Evolutionary conservation across 2,888 invertebrate species (phyloP), one percentile per base, ranked within the genome.

Genomic region (Lysandra bellargus): DNA sequence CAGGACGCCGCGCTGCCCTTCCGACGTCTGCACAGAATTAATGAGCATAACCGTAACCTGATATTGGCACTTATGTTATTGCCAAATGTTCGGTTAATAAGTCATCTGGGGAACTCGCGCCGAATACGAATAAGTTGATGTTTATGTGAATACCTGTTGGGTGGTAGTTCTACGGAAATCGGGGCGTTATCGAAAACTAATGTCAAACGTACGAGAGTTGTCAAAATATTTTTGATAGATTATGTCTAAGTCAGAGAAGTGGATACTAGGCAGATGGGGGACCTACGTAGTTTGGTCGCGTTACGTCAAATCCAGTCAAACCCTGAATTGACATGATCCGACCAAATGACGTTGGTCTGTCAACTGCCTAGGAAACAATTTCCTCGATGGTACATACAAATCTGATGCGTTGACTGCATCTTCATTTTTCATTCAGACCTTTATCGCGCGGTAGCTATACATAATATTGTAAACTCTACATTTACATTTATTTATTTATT

Each of bases 1-100:
- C 91, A 93, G 89, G 87, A 88, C 88, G 89, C 91, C 91, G 91
- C 88, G 88, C 85, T 92, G 92, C 90, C 91, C 92, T 92, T 92
- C 93, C 93, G 90, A 85, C 90, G 91, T 89, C 91, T 89, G 88
- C 83, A 82, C 84, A 81, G 91, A 89, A 92, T 92, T 90, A 91
- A 92, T 92, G 88, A 90, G 87, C 86, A 84, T 85, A 85, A 81
- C 77, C 80, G 79, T 79, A 79, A 79, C 79, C 61, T 81, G 83
- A 81, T 81, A 83, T 82, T 82, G 74, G 80, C 80, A 81, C 78
- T 77, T n/a, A 80, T 40, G 69, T 64, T 61, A 75, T 79, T 79
- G 79, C 79, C 60, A 75, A 79, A 79, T 75, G 60, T 75, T 75
- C 57, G 44, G 49, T 44, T 75, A 61, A 75, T 78, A 57, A 40